Conservation (phyloP, 1,140 invertebrate genomes). For the Drosophila bipectinata region DNA sequence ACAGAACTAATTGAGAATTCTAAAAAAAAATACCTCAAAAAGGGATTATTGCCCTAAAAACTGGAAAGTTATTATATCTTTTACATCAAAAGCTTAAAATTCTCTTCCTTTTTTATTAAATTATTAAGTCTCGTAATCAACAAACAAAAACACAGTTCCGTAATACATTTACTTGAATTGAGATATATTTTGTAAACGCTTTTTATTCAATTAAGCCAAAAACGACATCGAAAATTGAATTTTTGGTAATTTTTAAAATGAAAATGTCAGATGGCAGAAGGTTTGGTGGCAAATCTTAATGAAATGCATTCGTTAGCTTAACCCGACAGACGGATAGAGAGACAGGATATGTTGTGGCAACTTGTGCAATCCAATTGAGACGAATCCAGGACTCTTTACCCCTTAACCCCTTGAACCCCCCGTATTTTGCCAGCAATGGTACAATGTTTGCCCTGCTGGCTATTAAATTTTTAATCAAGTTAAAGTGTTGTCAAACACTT, state of each 20-base stretch:
- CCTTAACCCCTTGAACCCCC: neutral
- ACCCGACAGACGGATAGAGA: conserved; percentile 35
- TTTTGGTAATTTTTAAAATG: neutral
- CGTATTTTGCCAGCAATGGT: neutral
- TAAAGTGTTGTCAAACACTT: conserved; percentile 82
- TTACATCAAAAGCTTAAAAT: too few species aligned
- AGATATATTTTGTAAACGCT: neutral
- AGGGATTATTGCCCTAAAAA: too few species aligned
- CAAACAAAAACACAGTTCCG: neutral
- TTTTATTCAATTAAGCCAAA: conserved; percentile 1
- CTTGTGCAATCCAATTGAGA: conserved; percentile 71
- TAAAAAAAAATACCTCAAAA: too few species aligned
- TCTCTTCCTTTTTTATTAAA: too few species aligned
- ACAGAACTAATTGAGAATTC: too few species aligned
- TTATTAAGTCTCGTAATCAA: too few species aligned
- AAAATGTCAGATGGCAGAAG: conserved; percentile 1
- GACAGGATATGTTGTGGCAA: conserved; percentile 61
- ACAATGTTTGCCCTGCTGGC: conserved; percentile 69
- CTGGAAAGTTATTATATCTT: too few species aligned
- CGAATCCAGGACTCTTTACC: conserved; percentile 10
- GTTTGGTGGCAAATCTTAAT: conserved; percentile 44
- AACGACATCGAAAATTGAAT: neutral
- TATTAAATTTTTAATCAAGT: conserved; percentile 82
- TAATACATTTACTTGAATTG: conserved; percentile 19
- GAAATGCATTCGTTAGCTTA: conserved; percentile 58